Evolutionary conservation across 2,888 invertebrate genomes (phyloP).

Genomic region (Brachypterus glaber): DNA sequence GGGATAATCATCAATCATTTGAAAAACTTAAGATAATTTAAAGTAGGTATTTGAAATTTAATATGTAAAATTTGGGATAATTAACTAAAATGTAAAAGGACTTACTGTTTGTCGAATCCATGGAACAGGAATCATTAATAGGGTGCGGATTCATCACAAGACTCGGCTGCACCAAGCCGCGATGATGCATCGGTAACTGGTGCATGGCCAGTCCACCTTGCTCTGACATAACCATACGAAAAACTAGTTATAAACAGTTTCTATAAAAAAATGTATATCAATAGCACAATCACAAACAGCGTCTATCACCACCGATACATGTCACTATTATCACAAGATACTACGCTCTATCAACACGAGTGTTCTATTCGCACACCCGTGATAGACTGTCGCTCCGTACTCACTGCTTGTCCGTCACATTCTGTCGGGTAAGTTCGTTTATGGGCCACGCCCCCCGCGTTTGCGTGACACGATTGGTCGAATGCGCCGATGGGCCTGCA

Average conservation of each 20-base stretch:
- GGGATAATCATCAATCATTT: no score
- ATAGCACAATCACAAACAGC: slow-evolving; percentile 9
- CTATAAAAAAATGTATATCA: slow-evolving; percentile 21
- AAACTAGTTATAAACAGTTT: slow-evolving; percentile 29
- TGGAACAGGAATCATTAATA: slow-evolving; percentile 34
- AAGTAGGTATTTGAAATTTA: no score
- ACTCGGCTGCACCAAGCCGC: slow-evolving; percentile 51
- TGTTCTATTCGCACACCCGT: not conserved
- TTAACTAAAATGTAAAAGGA: slow-evolving; percentile 18
- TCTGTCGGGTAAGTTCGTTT: not conserved
- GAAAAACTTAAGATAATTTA: no score
- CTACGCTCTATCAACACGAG: no score
- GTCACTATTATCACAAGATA: no score
- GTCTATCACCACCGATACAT: slow-evolving; percentile 2
- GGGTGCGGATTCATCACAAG: slow-evolving; percentile 50
- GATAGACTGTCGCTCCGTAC: not conserved
- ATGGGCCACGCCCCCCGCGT: not conserved
- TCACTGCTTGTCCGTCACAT: not conserved
- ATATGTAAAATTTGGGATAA: no score
- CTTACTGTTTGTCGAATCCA: slow-evolving; percentile 39
- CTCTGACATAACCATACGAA: slow-evolving; percentile 57
- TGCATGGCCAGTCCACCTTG: slow-evolving; percentile 57
- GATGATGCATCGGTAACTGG: slow-evolving; percentile 50
- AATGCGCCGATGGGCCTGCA: slow-evolving; percentile 30
- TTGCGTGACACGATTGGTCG: slow-evolving; percentile 28